Base-by-base conservation (phyloP, 92 coral and sea anemone genomes). In the Epizoanthus ramosus region DNA sequence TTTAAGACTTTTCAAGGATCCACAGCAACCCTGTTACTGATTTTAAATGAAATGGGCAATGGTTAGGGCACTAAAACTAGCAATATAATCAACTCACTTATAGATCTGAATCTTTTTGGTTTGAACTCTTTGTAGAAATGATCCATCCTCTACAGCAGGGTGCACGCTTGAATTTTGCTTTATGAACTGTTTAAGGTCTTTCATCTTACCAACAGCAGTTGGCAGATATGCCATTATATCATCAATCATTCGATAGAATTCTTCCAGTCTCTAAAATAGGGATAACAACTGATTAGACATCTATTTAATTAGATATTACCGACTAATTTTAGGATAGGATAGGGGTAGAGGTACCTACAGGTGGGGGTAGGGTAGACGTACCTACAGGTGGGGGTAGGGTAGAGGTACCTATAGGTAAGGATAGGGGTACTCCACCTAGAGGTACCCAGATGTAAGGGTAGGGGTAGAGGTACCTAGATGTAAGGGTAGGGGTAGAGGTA, bases 231-330 rank as follows among this genome's bases (percentile, higher is more conserved):
- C 77, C 80, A 81, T 75, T 63, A 95, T 68, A 72, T 89, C 88
- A 72, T 89, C 97, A n/a, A 92, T 92, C 28, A 90, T 65, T n/a
- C 83, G 60, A 82, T 93, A 93, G 83, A 89, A 95, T n/a, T 89
- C 95, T 31, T 91, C 94, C 63, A 95, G 75, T 67, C 90, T 80
- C 98, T 95, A 39, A 31, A 47, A 60, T 15, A 57, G 23, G 18
- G 35, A 57, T 41, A 17, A 45, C 4, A 60, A 57, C 31, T 3
- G 68, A 22, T 18, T 41, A 64, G 6, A 35, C 14, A 50, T 5
- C 3, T 50, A 50, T 50, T 9, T 50, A 45, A 45, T 6, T 45
- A 50, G 15, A 50, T 13, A 50, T 15, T 50, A 50, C 54, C 0
- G 16, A 47, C 54, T 47, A 50, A 1, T 50, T 50, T 9, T 10